phyloP scores from a whole-genome alignment of 2,888 invertebrate genomes.

The Formica aserva region DNA sequence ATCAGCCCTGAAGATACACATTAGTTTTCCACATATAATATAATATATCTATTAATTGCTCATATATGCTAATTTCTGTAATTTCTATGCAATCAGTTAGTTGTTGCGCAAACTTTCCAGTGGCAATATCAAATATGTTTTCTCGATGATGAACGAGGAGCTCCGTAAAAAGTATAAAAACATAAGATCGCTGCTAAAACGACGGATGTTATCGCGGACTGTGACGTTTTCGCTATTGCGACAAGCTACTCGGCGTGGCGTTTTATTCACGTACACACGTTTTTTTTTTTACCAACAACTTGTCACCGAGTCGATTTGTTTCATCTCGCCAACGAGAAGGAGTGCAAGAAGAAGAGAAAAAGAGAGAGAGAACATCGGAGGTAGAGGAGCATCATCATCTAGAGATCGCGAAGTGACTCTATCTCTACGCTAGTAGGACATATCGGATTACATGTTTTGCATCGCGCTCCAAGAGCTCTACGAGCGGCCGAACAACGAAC shows the following conservation, averaged over 20 bases:
- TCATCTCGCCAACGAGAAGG: constrained; percentile 72
- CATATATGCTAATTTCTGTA: constrained; percentile 27
- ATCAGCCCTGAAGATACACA: not conserved
- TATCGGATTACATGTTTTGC: constrained; percentile 82
- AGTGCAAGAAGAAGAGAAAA: not conserved
- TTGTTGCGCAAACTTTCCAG: not conserved
- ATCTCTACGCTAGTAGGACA: constrained; percentile 81
- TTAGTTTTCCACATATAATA: not conserved
- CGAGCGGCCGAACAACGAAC: constrained; percentile 40
- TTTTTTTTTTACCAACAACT: constrained; percentile 81
- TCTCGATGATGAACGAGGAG: constrained; percentile 1
- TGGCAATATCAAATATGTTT: not conserved
- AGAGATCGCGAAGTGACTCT: constrained; percentile 80
- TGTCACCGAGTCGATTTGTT: constrained; percentile 82
- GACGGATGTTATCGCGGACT: constrained; percentile 57
- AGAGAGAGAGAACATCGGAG: not conserved
- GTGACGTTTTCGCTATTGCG: constrained; percentile 38
- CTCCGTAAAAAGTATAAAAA: constrained; percentile 40
- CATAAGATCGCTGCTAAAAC: constrained; percentile 33
- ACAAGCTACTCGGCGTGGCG: constrained; percentile 25
- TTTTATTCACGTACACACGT: constrained; percentile 60
- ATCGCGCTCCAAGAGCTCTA: constrained; percentile 54
- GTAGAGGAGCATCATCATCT: constrained; percentile 50
- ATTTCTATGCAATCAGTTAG: constrained; percentile 13
- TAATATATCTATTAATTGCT: constrained; percentile 8